Base-by-base conservation (phyloP, 2,797 vertebrate genomes). In the Sebastes goodei region DNA sequence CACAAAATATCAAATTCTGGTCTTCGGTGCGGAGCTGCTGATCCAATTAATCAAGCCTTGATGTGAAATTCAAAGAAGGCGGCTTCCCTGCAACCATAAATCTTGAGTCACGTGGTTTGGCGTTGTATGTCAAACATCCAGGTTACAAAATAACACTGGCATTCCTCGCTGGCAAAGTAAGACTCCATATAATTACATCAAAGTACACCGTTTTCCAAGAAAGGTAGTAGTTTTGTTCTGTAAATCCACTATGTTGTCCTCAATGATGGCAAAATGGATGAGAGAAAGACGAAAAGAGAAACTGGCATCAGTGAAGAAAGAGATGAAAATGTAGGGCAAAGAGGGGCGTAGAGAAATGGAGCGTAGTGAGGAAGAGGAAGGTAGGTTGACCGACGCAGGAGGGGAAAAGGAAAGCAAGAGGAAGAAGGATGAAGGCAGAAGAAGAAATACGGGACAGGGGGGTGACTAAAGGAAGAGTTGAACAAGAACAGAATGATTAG, bases 261-360 rank as follows among this genome's bases (percentile, higher is more conserved):
- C 81, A 5, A 25, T 81, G 65, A 79, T 27, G 68, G 59, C 27
- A 57, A 75, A 6, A 63, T 4, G 21, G 55, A 84, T 76, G 73
- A 80, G 52, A 76, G 38, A 56, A 73, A 67, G 62, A 69, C 57
- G 61, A 71, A 67, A 66, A 68, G 60, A 76, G 46, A 77, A 72
- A 80, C 35, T 73, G 74, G 76, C 81, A 72, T 90, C 81, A 77
- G 35, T 56, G 12, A 80, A 77, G 55, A 77, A 81, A 76, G 74
- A 68, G 62, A 82, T 2, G 20, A 55, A 86, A 92, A 94, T 93
- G 87, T 93, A 93, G 94, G 92, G 81, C 92, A 87, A 81, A 80
- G 81, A 78, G 69, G 71, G 86, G 82, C 38, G 74, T 63, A 64
- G 61, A 89, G 71, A 93, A 92, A 83, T 90, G 74, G 92, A 93